Evolutionary conservation across 2,113 vertebrate species (phyloP), one percentile per base, ranked within the genome.

Genomic region (Sturnus vulgaris): DNA sequence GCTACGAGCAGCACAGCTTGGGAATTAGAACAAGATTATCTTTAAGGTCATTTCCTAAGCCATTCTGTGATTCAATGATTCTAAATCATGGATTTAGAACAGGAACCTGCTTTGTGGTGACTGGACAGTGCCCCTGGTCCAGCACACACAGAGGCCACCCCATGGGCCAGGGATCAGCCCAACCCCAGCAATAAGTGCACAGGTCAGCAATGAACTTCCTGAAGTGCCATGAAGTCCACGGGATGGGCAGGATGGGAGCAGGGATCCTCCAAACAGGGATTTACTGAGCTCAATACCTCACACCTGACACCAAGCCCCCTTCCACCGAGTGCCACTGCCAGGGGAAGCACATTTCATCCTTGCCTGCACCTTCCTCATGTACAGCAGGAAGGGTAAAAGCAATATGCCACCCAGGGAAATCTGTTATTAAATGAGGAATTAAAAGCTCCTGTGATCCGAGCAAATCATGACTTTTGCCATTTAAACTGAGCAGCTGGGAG

Each of bases 341-440:
- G 22, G 65, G 47, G 35, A 79, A 90, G 46, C 1, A 2, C 6
- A 31, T 60, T 75, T 68, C 37, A 90, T 65, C 76, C 80, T 14
- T 57, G 40, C 55, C 90, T 37, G 53, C 66, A 65, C n/a, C 65
- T 64, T 39, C 37, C 77, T 50, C 50, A 4, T 1, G 5, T 49
- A 14, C n/a, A 71, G 56, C 44, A 75, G 23, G 47, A 23, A 78
- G 31, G 59, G 63, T 14, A 44, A 87, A 86, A 95, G 86, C 81
- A 90, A n/a, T 52, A 42, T 19, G 60, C 46, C 55, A 93, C 40
- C 24, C 80, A 80, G 73, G 80, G 85, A 76, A 80, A 83, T 47
- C 47, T 66, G 64, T 68, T 86, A 94, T 79, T 42, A 92, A 95
- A 94, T 70, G 83, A 96, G 82, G 88, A 86, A 96, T 94, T 96